Conservation (phyloP, 1,140 invertebrate species). For the Pemphigus obesinymphae region DNA sequence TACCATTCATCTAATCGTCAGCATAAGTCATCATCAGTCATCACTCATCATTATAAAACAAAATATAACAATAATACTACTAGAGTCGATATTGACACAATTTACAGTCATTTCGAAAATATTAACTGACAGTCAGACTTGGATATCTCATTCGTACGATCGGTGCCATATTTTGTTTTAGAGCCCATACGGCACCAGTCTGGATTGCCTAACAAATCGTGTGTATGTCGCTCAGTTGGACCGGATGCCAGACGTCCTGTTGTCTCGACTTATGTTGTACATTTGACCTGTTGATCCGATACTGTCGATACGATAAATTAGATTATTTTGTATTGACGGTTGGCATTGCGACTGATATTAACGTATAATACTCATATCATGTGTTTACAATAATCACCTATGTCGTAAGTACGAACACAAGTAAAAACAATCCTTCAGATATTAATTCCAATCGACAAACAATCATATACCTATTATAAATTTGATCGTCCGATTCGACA, state of each 20-base stretch:
- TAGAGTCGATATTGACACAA: neutral
- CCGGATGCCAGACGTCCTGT: constrained; percentile 3
- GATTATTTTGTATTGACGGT: constrained; percentile 8
- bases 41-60: neutral
- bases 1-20: neutral
- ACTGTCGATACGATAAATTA: neutral
- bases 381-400: neutral
- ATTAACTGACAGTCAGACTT: neutral
- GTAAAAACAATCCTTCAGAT: neutral
- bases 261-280: neutral
- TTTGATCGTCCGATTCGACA: no score
- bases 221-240: neutral
- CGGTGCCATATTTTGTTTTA: neutral
- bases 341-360: neutral
- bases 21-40: neutral
- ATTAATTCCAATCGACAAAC: neutral
- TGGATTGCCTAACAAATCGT: neutral
- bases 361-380: neutral
- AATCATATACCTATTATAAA: neutral
- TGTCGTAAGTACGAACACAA: constrained; percentile 5
- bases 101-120: neutral
- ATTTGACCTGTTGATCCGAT: neutral
- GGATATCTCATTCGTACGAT: neutral
- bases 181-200: neutral
- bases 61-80: neutral